These are phyloP conservation scores for Colletes collaris DNA, from an alignment of 2,888 invertebrate species.

Conservation along the genomic window DNA sequence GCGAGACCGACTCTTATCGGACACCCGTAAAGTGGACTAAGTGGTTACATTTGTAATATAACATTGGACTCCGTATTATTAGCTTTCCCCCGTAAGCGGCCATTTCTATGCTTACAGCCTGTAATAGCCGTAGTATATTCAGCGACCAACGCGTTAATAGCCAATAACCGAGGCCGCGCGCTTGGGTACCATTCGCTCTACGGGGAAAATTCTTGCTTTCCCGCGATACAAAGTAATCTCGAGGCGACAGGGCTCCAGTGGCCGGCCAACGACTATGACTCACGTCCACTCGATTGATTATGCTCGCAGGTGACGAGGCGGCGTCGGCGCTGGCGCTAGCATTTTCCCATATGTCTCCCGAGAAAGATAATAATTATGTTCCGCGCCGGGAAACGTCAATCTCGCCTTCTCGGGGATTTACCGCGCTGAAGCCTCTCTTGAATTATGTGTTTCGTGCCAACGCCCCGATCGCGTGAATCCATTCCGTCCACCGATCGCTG, in stretches of 20 bases:
- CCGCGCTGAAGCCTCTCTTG: constrained; percentile 11
- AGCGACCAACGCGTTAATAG: constrained; percentile 47
- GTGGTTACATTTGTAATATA: constrained; percentile 21
- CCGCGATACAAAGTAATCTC: constrained; percentile 26
- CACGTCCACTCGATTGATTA: constrained; percentile 47
- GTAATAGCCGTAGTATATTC: constrained; percentile 46
- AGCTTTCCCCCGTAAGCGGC: constrained; percentile 28
- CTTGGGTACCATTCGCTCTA: constrained; percentile 22
- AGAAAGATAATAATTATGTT: constrained; percentile 52
- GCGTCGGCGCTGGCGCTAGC: constrained; percentile 47
- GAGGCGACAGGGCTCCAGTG: background rate
- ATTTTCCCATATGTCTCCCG: constrained; percentile 40
- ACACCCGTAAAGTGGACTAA: constrained; percentile 20
- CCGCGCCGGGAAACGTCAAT: constrained; percentile 47
- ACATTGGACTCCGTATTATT: constrained; percentile 28
- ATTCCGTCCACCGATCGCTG: too few species aligned
- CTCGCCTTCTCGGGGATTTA: constrained; percentile 27
- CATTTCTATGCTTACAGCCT: constrained; percentile 37
- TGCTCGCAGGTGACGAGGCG: constrained; percentile 49
- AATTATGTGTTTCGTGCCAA: constrained; percentile 31
- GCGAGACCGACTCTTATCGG: constrained; percentile 13
- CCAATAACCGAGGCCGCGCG: constrained; percentile 41
- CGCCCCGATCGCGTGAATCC: background rate
- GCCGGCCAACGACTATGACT: constrained; percentile 13
- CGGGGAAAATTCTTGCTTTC: constrained; percentile 42